Evolutionary conservation across 1,140 invertebrate genomes (phyloP), one percentile per base, ranked within the genome.

Genomic region (Drosophila nigromelanica): DNA sequence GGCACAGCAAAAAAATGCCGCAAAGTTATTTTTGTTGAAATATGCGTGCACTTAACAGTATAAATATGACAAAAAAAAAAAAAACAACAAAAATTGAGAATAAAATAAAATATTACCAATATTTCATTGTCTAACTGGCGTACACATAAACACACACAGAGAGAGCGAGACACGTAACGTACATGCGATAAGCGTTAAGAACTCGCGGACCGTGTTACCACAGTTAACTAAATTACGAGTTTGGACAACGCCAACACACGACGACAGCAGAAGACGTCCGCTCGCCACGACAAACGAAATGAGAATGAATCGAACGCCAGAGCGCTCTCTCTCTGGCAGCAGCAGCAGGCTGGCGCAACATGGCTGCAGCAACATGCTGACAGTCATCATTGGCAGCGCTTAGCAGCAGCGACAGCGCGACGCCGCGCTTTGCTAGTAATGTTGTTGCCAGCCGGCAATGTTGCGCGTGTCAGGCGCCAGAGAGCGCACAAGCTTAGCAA

Each of bases 51-150:
- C 48, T 37, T 21, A 42, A 52, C 14, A 50, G 10, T 27, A 35
- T 4, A 64, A 43, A 52, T 14, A 48, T 45, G 21, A 52, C 18
- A 39, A 68, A 27, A 59, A 63, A 66, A 64, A 27, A 14, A 67
- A 59, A 8, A 24, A n/a, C 48, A 40, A n/a, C 24, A 58, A 62
- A 64, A 66, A 61, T 55, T 30, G 24, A 67, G 30, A 71, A 33
- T 54, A 68, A 55, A n/a, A 43, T 47, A n/a, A 11, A 58, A 33
- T 63, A 76, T 81, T 76, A 76, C 74, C 74, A 76, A 76, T 70
- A 51, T 60, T 42, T 42, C 42, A 74, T 69, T 74, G 71, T 72
- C 48, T 67, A 68, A 73, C 15, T 68, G 62, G 30, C 68, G n/a
- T 15, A 70, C 14, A 33, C 14, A 58, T 18, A n/a, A 14, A 37